Evolutionary conservation across 2,888 invertebrate species (phyloP).

Genomic region (Anoncus sp.): DNA sequence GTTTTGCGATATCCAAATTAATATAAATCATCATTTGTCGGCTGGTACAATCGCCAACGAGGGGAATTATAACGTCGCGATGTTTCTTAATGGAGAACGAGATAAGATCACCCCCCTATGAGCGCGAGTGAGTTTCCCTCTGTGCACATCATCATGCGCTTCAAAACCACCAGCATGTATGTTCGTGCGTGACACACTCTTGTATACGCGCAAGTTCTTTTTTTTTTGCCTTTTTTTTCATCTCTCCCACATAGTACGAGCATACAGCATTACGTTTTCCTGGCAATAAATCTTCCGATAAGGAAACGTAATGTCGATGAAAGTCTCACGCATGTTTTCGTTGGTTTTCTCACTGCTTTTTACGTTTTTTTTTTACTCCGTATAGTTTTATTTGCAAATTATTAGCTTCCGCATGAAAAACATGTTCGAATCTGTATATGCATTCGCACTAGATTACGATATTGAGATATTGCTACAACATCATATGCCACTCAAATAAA

Average conservation of each 20-base stretch:
- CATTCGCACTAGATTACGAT: no score
- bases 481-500: neutral
- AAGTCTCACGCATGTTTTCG: slow-evolving; percentile 30
- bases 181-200: slow-evolving; percentile 61
- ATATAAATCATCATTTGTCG: slow-evolving; percentile 73
- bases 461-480: slow-evolving; percentile 31
- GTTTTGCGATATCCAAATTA: slow-evolving; percentile 68
- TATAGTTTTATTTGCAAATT: neutral
- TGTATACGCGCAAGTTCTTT: slow-evolving; percentile 31
- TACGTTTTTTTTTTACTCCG: neutral
- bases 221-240: slow-evolving; percentile 9
- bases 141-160: slow-evolving; percentile 32
- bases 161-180: slow-evolving; percentile 30
- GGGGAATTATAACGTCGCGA: slow-evolving; percentile 70
- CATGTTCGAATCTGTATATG: neutral
- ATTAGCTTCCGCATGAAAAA: neutral
- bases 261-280: slow-evolving; percentile 47
- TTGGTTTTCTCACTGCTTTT: slow-evolving; percentile 13
- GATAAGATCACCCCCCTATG: slow-evolving; percentile 73
- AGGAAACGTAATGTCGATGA: slow-evolving; percentile 60
- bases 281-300: slow-evolving; percentile 68
- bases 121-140: slow-evolving; percentile 39
- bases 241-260: slow-evolving; percentile 3
- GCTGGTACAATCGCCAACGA: slow-evolving; percentile 61
- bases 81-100: slow-evolving; percentile 72